Evolutionary conservation across 2,113 vertebrate genomes (phyloP).

Genomic region (Cynoglossus semilaevis): DNA sequence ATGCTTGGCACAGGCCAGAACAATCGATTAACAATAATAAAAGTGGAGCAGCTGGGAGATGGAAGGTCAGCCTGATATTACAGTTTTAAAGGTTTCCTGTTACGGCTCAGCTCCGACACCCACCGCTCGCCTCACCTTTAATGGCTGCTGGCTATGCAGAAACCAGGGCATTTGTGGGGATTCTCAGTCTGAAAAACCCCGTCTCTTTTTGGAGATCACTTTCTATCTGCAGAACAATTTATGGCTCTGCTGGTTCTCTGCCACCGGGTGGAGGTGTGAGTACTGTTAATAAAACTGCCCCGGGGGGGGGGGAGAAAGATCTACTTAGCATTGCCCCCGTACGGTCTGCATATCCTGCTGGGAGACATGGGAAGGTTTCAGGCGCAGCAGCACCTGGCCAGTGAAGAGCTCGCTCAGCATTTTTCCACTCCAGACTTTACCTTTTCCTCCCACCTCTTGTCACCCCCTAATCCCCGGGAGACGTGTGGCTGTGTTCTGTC

Average conservation of each 20-base stretch:
- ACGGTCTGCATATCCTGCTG: slow-evolving; percentile 36
- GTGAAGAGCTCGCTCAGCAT: slow-evolving; percentile 45
- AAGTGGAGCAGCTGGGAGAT: slow-evolving; percentile 50
- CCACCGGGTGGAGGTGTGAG: slow-evolving; percentile 39
- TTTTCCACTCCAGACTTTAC: slow-evolving; percentile 27
- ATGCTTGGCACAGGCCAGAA: slow-evolving; percentile 57
- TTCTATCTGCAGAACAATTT: slow-evolving; percentile 44
- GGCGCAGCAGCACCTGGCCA: slow-evolving; percentile 42
- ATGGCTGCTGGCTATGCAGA: slow-evolving; percentile 58
- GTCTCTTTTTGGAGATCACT: slow-evolving; percentile 48
- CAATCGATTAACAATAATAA: slow-evolving; percentile 72
- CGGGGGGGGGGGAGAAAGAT: slow-evolving; percentile 46
- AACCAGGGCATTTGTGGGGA: slow-evolving; percentile 54
- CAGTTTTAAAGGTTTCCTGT: slow-evolving; percentile 72
- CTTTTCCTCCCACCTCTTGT: slow-evolving; percentile 29
- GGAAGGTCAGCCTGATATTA: slow-evolving; percentile 71
- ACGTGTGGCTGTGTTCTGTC: slow-evolving; percentile 13
- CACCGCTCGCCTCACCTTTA: slow-evolving; percentile 68
- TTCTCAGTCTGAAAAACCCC: slow-evolving; percentile 40
- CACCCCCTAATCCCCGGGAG: slow-evolving; percentile 20
- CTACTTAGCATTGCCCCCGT: slow-evolving; percentile 29
- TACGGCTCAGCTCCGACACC: slow-evolving; percentile 66
- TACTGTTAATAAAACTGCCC: slow-evolving; percentile 56
- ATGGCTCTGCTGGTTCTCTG: slow-evolving; percentile 39
- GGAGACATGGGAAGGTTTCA: slow-evolving; percentile 22